A percentile compares a stretch with the other conserved stretches of the same genome.
These are phyloP conservation scores for Papilio dardanus DNA, from an alignment of 1,140 invertebrate species.

Conservation along the genomic window DNA sequence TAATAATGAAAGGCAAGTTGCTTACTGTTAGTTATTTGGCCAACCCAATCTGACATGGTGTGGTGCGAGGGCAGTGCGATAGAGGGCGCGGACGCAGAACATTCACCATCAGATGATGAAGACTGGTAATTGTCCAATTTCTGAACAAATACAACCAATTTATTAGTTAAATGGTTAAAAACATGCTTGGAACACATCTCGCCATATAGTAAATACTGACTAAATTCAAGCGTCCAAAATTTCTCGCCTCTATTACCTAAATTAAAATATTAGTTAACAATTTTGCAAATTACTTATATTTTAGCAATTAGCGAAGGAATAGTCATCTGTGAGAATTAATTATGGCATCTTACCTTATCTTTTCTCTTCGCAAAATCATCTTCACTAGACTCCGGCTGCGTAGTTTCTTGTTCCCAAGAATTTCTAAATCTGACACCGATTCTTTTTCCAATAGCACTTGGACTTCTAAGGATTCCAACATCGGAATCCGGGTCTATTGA, in stretches of 20 bases:
- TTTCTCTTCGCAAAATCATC: slow-evolving; percentile 70
- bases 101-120: slow-evolving; percentile 84
- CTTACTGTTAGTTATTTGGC: slow-evolving; percentile 93
- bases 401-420: slow-evolving; percentile 64
- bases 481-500: slow-evolving; percentile 67
- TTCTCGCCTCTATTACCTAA: slow-evolving; percentile 62
- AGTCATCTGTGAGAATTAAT: slow-evolving; percentile 34
- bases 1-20: slow-evolving; percentile 42
- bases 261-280: slow-evolving; percentile 51
- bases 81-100: slow-evolving; percentile 86
- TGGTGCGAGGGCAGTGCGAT: slow-evolving; percentile 80
- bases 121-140: slow-evolving; percentile 76
- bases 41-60: slow-evolving; percentile 89
- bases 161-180: slow-evolving; percentile 15
- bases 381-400: slow-evolving; percentile 67
- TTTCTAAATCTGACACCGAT: slow-evolving; percentile 72
- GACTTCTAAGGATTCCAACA: slow-evolving; percentile 60
- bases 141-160: slow-evolving; percentile 61
- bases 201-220: slow-evolving; percentile 55
- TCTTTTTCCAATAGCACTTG: slow-evolving; percentile 59
- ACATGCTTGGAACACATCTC: slow-evolving; percentile 36
- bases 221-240: slow-evolving; percentile 54
- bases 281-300: slow-evolving; percentile 34
- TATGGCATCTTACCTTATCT: slow-evolving; percentile 61
- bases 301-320: slow-evolving; percentile 19